Conservation (phyloP, 2,113 vertebrate genomes). For the Atherinomorus stipes region DNA sequence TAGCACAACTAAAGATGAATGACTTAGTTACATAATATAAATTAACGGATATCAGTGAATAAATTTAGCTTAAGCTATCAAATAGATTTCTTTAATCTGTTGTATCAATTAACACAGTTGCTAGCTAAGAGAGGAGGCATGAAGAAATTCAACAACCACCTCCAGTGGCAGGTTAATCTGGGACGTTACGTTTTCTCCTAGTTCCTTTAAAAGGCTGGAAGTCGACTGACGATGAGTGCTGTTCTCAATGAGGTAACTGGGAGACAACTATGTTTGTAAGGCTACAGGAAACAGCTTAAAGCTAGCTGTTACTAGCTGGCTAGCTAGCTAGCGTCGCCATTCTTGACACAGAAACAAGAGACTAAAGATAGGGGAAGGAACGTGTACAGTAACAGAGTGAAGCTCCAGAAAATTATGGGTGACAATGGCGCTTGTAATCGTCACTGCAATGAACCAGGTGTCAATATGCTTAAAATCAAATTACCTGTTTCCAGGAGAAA, state of each 20-base stretch:
- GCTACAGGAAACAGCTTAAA: background rate
- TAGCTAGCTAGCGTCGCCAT: conserved; percentile 46
- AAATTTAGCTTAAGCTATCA: too few species aligned
- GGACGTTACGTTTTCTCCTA: too few species aligned
- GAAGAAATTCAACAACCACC: background rate
- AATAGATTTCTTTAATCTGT: background rate
- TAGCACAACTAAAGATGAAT: conserved; percentile 58
- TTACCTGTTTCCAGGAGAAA: conserved; percentile 53
- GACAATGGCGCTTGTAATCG: background rate
- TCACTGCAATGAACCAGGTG: background rate
- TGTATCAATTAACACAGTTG: background rate
- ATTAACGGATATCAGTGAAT: background rate
- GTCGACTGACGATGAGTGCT: background rate
- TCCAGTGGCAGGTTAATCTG: background rate
- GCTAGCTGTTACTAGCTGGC: conserved; percentile 44
- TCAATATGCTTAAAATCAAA: background rate
- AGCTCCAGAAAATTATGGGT: rapidly evolving
- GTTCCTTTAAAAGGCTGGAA: rapidly evolving
- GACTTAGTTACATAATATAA: conserved; percentile 50
- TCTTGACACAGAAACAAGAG: conserved; percentile 26
- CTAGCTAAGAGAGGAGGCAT: conserved; percentile 4
- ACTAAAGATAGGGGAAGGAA: background rate
- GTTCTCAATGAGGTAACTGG: background rate
- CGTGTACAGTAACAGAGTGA: rapidly evolving
- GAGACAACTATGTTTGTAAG: conserved; percentile 7